Evolutionary conservation across 2,888 invertebrate genomes (phyloP), one percentile per base, ranked within the genome.

Genomic region (Tetragonula carbonaria): DNA sequence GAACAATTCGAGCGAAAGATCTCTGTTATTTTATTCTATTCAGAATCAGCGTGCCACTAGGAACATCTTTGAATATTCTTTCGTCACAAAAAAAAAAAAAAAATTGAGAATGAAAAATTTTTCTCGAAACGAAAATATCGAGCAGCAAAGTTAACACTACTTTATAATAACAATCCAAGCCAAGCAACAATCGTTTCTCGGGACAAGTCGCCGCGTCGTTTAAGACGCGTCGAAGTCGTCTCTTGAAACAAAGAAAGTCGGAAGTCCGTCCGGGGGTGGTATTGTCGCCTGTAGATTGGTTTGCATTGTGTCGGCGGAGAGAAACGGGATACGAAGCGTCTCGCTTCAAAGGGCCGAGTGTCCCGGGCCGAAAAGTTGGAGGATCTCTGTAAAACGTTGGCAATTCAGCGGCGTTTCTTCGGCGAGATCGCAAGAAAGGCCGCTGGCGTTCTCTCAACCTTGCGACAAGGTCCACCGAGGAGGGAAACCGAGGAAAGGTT

Each of bases 331-430:
- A 21, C 53, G 67, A 55, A 67, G 55, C 71, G 67, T 81, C 63
- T 51, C 62, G 28, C 55, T 72, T 83, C 76, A 83, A 82, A 82
- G 81, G 65, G 74, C 65, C 70, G 72, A 82, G 82, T 76, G 82
- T 82, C 82, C 72, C 71, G 50, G 67, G 66, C 62, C 75, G 78
- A 74, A 78, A 84, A 84, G 55, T 84, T 82, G 67, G 71, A 67
- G 67, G 84, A 83, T 82, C 78, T 83, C 78, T 83, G 74, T 78
- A 78, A 84, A 83, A 74, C 74, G 83, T 67, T 59, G 74, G 83
- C 83, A 78, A 78, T 84, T 82, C 74, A 28, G 63, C 62, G 21
- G 65, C 14, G 70, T 74, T 82, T 84, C 78, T 80, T 78, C 45
- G 45, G 71, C 70, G 28, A n/a, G 51, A 38, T 66, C n/a, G 82